Evolutionary conservation across 35 echinoderm and acorn worm genomes (phyloP), one percentile per base, ranked within the genome.

Genomic region (Lytechinus variegatus): DNA sequence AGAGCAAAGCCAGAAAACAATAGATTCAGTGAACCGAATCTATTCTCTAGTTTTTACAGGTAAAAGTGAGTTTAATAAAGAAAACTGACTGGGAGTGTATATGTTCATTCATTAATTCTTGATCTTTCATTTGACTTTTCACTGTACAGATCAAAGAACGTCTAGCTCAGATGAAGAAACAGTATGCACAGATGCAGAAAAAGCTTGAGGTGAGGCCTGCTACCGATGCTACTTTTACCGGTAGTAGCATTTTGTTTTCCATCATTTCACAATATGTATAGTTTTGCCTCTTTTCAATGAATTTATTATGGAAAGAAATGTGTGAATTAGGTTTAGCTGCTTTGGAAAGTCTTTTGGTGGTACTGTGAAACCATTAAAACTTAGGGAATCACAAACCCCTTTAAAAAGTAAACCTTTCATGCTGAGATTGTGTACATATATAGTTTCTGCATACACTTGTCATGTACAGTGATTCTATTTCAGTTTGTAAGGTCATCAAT

Each of bases 131-230:
- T 13, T 90, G 24, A 14, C 16, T 33, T 27, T 71, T 94, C 51
- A 52, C 2, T 66, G 33, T 93, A 28, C 96, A 96, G 96, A 71
- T 96, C 3, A 86, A 94, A 86, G 10, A 88, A 51, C 91, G 56
- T 72, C 56, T 96, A 52, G 61, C 61, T n/a, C 79, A 52, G 24
- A 96, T 96, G 92, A 94, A 96, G 16, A 94, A 89, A 72, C 54
- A 58, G 19, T 96, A 96, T 95, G 96, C 53, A 28, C 92, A 54
- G 29, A 96, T 94, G 94, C 93, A 94, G 52, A 79, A 86, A 3
- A 96, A 94, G 86, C 79, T 96, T 1, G 60, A 96, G 93, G 96
- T 96, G 55, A 55, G 96, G 14, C n/a, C n/a, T 72, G 5, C 5
- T 72, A 21, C 19, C n/a, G 6, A 6, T 21, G 6, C 61, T 72